These are phyloP conservation scores for Cuniculus paca DNA, from an alignment of 2,797 vertebrate genomes.

Conservation along the genomic window DNA sequence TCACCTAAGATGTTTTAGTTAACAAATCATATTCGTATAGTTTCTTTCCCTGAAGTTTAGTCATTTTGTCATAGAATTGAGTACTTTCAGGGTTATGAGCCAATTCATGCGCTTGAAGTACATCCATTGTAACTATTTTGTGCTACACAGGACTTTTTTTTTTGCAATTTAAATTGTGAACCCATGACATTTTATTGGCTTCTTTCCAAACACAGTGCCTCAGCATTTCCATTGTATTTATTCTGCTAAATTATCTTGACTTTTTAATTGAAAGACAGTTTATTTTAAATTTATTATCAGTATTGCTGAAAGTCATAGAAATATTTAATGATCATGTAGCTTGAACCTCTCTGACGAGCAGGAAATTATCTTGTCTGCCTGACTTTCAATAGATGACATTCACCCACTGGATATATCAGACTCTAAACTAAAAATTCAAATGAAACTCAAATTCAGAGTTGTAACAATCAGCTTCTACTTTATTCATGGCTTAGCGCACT, in stretches of 20 bases:
- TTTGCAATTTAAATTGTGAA: slow-evolving; percentile 62
- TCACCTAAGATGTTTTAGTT: slow-evolving; percentile 37
- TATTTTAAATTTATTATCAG: slow-evolving; percentile 86
- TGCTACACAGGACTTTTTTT: slow-evolving; percentile 59
- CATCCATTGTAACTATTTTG: slow-evolving; percentile 51
- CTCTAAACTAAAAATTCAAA: slow-evolving; percentile 70
- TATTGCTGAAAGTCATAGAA: slow-evolving; percentile 78
- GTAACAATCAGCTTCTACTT: slow-evolving; percentile 32
- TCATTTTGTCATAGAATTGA: not conserved
- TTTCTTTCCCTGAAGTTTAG: slow-evolving; percentile 51
- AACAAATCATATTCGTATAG: slow-evolving; percentile 49
- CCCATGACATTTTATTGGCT: slow-evolving; percentile 65
- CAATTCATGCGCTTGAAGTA: slow-evolving; percentile 29
- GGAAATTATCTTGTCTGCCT: slow-evolving; percentile 83
- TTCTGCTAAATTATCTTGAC: slow-evolving; percentile 82
- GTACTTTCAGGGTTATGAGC: not conserved
- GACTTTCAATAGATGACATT: slow-evolving; percentile 75
- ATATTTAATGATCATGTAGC: slow-evolving; percentile 78
- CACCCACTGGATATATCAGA: slow-evolving; percentile 62
- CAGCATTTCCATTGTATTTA: slow-evolving; percentile 74
- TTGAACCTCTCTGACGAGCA: slow-evolving; percentile 77
- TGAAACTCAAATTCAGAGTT: slow-evolving; percentile 72
- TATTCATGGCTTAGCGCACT: not conserved
- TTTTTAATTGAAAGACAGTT: slow-evolving; percentile 87
- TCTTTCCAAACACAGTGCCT: slow-evolving; percentile 63